A percentile compares a stretch with the other conserved stretches of the same genome.
Evolutionary conservation across 2,113 vertebrate species (phyloP).

Genomic region (Bubo bubo): DNA sequence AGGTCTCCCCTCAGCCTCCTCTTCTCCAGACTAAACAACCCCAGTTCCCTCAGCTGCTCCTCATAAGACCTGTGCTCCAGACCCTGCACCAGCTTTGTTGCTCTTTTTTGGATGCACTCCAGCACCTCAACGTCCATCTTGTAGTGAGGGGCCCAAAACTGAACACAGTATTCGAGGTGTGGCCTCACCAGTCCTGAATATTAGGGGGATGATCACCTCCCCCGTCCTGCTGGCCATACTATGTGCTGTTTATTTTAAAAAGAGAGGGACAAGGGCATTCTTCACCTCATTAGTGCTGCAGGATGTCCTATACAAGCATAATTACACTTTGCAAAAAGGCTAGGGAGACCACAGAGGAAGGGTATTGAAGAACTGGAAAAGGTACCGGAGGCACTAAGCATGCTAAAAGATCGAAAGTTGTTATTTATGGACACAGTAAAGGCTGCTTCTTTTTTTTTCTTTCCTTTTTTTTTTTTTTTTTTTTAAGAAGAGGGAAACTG

Average conservation of each 20-base stretch:
- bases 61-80: not conserved
- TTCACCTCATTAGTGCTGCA: constrained; percentile 50
- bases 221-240: not conserved
- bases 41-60: not conserved
- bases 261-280: not conserved
- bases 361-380: constrained; percentile 27
- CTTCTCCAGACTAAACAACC: not conserved
- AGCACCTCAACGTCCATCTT: not conserved
- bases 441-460: not conserved
- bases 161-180: rapidly evolving
- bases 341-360: constrained; percentile 63
- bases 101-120: not conserved
- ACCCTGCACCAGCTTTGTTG: not conserved
- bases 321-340: constrained; percentile 19
- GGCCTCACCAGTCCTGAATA: not conserved
- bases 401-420: not conserved
- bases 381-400: not conserved
- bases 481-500: not conserved
- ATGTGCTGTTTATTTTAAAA: not conserved
- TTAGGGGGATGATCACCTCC: not conserved
- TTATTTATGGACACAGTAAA: constrained; percentile 10
- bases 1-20: not conserved
- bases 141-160: not conserved
- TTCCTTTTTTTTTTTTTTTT: not conserved
- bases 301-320: constrained; percentile 26